Base-by-base conservation (phyloP, 2,113 vertebrate genomes). In the Passer montanus region DNA sequence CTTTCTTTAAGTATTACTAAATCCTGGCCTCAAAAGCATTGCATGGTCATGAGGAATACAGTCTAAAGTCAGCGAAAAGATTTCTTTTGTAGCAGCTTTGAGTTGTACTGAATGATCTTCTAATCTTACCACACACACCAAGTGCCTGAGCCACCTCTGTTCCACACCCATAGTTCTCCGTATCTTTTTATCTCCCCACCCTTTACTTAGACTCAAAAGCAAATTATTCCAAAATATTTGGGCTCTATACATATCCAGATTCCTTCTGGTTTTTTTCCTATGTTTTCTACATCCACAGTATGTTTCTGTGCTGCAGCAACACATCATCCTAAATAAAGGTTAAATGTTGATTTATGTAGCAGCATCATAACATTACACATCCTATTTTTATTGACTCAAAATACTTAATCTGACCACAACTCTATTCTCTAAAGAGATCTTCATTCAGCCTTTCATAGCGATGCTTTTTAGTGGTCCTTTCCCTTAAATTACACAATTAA, bases 401-500 rank as follows among this genome's bases (percentile, higher is more conserved):
- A 63, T 88, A 96, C 89, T 90, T 93, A 62, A 86, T 90, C 90
- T 84, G 90, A 92, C 79, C 44, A 2, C 89, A 94, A 72, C 52
- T 75, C 31, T 53, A 56, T 64, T 96, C 79, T 74, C 68, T 60
- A 39, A 80, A 94, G 82, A 93, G 56, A n/a, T 55, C 46, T 93
- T 95, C 35, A 68, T 77, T 86, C 79, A 93, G 79, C 31, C 76
- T 63, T 94, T 77, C 82, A 46, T 8, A 75, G 68, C 31, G 39
- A 88, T 88, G 79, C 79, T 78, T 74, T 84, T 49, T 43, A 90
- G 72, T 64, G 64, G 64, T 89, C 64, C n/a, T 90, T 93, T 85
- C 80, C 76, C 64, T 88, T 83, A 96, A 92, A 88, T 90, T 81
- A 88, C 52, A 60, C 60, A 92, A 88, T 96, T 97, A 96, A 96